Base-by-base conservation (phyloP, 2,797 vertebrate genomes). In the Ambastaia sidthimunki region DNA sequence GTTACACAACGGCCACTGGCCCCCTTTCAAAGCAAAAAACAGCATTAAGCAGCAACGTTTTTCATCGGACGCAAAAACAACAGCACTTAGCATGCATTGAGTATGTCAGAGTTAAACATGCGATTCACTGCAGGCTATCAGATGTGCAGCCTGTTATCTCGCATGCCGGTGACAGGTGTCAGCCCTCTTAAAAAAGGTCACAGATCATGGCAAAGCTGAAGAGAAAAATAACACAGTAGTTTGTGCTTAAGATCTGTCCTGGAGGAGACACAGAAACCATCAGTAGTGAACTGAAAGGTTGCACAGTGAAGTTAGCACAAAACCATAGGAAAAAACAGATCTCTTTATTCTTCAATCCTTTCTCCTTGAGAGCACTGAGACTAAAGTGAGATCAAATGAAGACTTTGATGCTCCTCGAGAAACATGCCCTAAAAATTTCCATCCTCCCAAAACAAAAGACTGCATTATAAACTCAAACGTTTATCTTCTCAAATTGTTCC, bases 41-140 rank as follows among this genome's bases (percentile, higher is more conserved):
- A 34, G 10, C 11, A 59, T 5, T 52, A 52, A 52, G 50, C 50
- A 52, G 21, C 28, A 37, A 4, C 10, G 9, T 59, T 23, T 54
- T 60, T 1, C 25, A 59, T 25, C 10, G 41, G 19, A 62, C 16
- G 28, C 15, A 28, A 60, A 63, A 34, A n/a, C 62, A 34, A 3
- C 4, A 10, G 54, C 41, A 44, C 41, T 57, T 57, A 11, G 0
- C 25, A 34, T 78, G 57, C 21, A 41, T 62, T 50, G 41, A 37
- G 75, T 18, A 70, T 70, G 76, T 62, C 44, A 78, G 68, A 57
- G 47, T 52, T 37, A n/a, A 60, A 60, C n/a, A n/a, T 66, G 57
- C 47, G 41, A 69, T 60, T 69, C 54, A 31, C n/a, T 48, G 41
- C 52, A 68, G 12, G 19, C 34, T 47, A 60, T 60, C 69, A 9